phyloP scores from a whole-genome alignment of 1,140 invertebrate genomes.

The Drosophila rhopaloa region DNA sequence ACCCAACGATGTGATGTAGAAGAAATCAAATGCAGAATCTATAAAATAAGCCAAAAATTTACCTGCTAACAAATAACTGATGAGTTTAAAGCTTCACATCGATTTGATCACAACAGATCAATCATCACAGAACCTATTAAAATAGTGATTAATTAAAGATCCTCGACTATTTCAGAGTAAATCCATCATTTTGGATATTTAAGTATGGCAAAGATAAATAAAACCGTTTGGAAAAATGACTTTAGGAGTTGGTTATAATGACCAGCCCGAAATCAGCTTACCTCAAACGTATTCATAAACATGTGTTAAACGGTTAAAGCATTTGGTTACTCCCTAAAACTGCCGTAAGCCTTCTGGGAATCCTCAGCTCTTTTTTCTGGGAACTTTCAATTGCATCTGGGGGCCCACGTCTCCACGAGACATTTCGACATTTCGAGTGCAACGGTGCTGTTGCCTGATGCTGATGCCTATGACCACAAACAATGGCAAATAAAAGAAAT shows the following conservation, averaged over 20 bases:
- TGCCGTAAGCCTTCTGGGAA: conserved; percentile 26
- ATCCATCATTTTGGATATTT: conserved; percentile 3
- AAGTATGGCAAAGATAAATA: background rate
- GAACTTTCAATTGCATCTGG: conserved; percentile 49
- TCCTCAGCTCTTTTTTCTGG: conserved; percentile 2
- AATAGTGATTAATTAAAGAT: conserved; percentile 7
- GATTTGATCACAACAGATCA: conserved; percentile 6
- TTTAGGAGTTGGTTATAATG: background rate
- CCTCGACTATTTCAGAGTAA: background rate
- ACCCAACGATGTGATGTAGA: background rate
- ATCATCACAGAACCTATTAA: conserved; percentile 7
- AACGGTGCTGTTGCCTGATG: conserved; percentile 12
- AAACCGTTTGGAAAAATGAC: background rate
- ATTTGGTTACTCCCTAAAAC: background rate
- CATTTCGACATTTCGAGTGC: conserved; percentile 33
- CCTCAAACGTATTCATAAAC: background rate
- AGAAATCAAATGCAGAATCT: background rate
- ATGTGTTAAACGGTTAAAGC: background rate
- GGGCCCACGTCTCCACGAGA: background rate
- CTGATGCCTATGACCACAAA: conserved; percentile 31
- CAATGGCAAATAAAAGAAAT: conserved; percentile 65
- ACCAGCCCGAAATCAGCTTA: background rate
- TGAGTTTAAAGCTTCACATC: background rate
- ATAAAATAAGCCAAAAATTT: background rate
- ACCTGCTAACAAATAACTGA: background rate